A percentile compares a stretch with the other conserved stretches of the same genome.
These are phyloP conservation scores for Brachionus angularis DNA, from an alignment of 1,140 invertebrate species.

Conservation along the genomic window DNA sequence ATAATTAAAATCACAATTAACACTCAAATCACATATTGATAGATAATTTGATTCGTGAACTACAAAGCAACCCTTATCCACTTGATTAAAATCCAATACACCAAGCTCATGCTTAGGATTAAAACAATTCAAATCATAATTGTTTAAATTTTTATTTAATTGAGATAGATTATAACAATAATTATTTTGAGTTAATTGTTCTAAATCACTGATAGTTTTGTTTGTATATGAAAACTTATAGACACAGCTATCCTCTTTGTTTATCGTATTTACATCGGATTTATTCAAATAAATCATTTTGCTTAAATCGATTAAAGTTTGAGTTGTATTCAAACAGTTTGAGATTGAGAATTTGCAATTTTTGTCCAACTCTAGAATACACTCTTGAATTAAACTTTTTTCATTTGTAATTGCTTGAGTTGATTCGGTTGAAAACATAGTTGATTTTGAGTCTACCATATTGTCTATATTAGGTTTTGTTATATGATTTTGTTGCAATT, in stretches of 20 bases:
- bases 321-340: not conserved
- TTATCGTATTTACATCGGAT: no score
- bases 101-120: not conserved
- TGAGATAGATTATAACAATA: not conserved
- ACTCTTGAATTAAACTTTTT: not conserved
- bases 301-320: no score
- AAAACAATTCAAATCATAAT: slow-evolving; percentile 2
- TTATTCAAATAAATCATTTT: no score
- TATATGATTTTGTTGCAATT: slow-evolving; percentile 17
- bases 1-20: slow-evolving; percentile 1
- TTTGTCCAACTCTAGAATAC: not conserved
- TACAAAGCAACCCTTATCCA: no score
- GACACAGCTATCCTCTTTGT: no score
- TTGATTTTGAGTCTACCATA: not conserved
- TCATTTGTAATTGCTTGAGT: no score
- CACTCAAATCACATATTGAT: not conserved
- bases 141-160: not conserved
- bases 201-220: not conserved
- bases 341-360: not conserved
- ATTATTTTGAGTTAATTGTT: not conserved
- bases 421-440: not conserved
- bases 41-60: not conserved
- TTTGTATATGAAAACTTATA: not conserved
- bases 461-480: slow-evolving; percentile 29
- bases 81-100: not conserved